Conservation (phyloP, 2,797 vertebrate species). For the Anabas testudineus region DNA sequence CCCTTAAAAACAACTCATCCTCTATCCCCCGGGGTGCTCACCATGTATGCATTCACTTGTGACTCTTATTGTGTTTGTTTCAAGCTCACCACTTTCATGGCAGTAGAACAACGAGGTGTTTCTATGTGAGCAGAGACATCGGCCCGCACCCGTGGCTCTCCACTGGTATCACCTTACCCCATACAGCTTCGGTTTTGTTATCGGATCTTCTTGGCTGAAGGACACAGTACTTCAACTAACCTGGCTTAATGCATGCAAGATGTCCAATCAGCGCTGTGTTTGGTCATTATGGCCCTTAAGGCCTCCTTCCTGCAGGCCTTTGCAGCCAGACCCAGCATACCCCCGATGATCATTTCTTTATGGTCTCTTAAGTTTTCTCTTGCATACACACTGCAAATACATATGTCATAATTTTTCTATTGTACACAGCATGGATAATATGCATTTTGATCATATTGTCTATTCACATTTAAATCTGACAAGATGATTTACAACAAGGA, state of each 20-base stretch:
- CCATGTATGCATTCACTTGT: conserved; percentile 48
- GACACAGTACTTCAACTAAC: conserved; percentile 79
- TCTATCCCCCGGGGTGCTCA: conserved; percentile 28
- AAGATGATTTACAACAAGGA: not conserved
- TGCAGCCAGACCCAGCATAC: conserved; percentile 45
- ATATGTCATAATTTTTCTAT: not conserved
- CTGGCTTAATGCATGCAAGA: conserved; percentile 81
- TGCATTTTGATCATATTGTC: not conserved
- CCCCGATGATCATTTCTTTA: conserved; percentile 58
- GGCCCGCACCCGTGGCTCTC: conserved; percentile 68
- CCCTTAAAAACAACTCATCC: conserved; percentile 5
- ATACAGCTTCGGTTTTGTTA: conserved; percentile 79
- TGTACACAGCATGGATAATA: not conserved
- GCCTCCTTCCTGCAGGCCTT: conserved; percentile 60
- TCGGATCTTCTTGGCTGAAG: conserved; percentile 74
- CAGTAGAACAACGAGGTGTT: conserved; percentile 75
- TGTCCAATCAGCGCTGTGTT: conserved; percentile 77
- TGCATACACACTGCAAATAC: conserved; percentile 11
- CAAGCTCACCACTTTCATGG: conserved; percentile 66
- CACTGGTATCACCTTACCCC: conserved; percentile 75
- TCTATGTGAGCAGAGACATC: conserved; percentile 66
- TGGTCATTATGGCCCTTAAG: conserved; percentile 65
- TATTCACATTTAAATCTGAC: not conserved
- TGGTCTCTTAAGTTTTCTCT: conserved; percentile 25
- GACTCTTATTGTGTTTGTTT: conserved; percentile 58